Evolutionary conservation across 2,888 invertebrate species (phyloP).

Genomic region (Drosophila mayaguana): DNA sequence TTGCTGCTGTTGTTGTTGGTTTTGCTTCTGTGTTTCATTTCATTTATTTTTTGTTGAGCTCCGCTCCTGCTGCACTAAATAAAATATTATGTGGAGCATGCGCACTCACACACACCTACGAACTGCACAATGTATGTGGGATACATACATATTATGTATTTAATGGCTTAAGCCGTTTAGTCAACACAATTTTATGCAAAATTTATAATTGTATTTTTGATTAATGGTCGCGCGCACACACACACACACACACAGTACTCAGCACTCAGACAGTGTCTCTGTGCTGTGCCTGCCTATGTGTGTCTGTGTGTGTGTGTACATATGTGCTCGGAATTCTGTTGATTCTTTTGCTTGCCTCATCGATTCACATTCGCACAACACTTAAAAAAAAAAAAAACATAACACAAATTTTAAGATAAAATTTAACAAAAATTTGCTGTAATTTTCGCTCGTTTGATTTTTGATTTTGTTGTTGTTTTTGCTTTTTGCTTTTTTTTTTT

Average conservation of each 20-base stretch:
- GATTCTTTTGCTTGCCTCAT: conserved; percentile 13
- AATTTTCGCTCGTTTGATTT: neutral
- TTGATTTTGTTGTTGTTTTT: neutral
- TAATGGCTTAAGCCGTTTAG: conserved; percentile 39
- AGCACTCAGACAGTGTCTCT: too few relatives aligned
- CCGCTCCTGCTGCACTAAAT: conserved; percentile 15
- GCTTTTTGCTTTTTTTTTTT: neutral
- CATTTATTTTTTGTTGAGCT: neutral
- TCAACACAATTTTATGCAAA: conserved; percentile 21
- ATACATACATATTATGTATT: conserved; percentile 56
- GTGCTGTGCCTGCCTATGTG: neutral
- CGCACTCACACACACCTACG: conserved; percentile 45
- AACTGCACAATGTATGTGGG: conserved; percentile 47
- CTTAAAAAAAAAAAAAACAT: neutral
- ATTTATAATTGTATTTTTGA: conserved; percentile 15
- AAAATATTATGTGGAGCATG: conserved; percentile 45
- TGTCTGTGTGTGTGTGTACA: conserved; percentile 3
- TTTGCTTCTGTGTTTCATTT: too few relatives aligned
- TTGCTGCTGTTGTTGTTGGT: neutral
- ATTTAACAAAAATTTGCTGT: neutral
- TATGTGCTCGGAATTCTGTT: conserved; percentile 6
- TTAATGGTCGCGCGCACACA: neutral
- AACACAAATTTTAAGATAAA: neutral
- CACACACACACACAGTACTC: neutral
- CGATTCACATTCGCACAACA: conserved; percentile 14